Conservation (phyloP, 2,113 vertebrate species). For the Baryphthengus martii region DNA sequence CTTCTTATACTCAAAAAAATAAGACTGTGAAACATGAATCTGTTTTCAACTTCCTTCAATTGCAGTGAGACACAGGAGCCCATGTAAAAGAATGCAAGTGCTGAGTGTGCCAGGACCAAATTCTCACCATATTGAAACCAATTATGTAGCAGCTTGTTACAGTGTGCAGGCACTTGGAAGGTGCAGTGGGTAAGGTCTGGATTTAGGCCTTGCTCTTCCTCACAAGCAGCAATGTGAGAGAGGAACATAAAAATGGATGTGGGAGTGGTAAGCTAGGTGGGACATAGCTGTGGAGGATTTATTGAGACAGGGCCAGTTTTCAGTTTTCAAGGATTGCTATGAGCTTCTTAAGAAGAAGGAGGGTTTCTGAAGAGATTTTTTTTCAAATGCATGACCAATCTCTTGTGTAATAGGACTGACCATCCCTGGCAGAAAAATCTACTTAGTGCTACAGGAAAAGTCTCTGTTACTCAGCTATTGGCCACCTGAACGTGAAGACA, state of each 20-base stretch:
- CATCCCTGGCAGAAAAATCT: neutral
- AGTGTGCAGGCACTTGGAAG: neutral
- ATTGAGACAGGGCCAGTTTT: neutral
- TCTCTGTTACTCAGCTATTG: neutral
- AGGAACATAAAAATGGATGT: neutral
- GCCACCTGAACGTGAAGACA: neutral
- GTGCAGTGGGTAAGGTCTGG: accelerated
- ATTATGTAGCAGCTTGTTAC: neutral
- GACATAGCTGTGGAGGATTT: neutral
- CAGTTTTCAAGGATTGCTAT: neutral
- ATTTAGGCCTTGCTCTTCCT: neutral
- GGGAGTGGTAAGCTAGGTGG: neutral
- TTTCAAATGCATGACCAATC: neutral
- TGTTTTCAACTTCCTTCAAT: neutral
- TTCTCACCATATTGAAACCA: neutral
- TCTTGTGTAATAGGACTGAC: neutral
- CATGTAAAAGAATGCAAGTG: neutral
- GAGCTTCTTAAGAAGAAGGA: neutral
- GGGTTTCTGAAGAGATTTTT: neutral
- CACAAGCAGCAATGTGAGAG: neutral
- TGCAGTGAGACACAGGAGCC: neutral
- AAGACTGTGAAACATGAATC: neutral
- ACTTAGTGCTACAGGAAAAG: neutral
- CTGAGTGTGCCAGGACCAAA: neutral
- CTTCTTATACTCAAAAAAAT: neutral